phyloP scores from a whole-genome alignment of 2,888 invertebrate species.

The Leptopilina drosophilae region DNA sequence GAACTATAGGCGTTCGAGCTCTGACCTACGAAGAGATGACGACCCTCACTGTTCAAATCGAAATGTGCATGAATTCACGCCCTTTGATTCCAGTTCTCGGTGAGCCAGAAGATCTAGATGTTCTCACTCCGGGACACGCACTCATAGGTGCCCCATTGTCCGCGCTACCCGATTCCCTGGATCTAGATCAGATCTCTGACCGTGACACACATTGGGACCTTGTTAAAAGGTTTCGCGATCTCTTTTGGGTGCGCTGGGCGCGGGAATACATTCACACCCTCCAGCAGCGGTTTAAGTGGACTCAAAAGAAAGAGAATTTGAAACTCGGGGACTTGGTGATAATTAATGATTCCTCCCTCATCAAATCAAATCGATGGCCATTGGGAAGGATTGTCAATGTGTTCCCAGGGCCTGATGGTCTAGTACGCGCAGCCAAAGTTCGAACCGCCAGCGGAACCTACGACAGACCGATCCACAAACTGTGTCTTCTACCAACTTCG shows the following conservation, averaged over 20 bases:
- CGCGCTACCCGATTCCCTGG: background rate
- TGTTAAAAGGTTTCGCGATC: background rate
- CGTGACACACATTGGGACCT: background rate
- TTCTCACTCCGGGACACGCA: background rate
- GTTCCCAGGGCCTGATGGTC: background rate
- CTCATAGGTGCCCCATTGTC: background rate
- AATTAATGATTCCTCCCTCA: background rate
- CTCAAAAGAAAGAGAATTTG: background rate
- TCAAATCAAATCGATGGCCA: conserved; percentile 2
- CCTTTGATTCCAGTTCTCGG: background rate
- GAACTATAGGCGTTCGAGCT: background rate
- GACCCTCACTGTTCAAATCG: background rate
- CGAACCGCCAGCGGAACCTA: background rate
- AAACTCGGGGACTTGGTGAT: background rate
- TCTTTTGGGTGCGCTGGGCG: background rate
- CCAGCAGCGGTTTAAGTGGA: background rate
- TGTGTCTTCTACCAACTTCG: background rate
- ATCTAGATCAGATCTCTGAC: background rate
- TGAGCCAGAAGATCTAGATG: background rate
- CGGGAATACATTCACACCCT: background rate
- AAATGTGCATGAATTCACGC: background rate
- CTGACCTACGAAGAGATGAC: conserved; percentile 1
- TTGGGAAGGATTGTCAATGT: background rate
- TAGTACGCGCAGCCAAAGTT: background rate
- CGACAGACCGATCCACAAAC: background rate